Conservation (phyloP, 2,113 vertebrate species). For the Fregetta grallaria region DNA sequence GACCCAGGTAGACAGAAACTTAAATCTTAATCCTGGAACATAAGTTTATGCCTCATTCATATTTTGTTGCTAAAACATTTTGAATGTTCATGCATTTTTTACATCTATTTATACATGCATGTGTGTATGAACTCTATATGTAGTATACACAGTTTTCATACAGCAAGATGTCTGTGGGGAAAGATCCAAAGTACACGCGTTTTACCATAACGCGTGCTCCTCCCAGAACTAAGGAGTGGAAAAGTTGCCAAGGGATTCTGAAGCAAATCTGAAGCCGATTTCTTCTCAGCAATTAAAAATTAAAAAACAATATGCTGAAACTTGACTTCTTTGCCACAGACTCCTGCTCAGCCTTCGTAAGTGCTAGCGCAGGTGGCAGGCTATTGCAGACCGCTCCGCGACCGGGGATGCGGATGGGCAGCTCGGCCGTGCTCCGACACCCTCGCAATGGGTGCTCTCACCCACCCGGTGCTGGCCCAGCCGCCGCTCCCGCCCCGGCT, state of each 20-base stretch:
- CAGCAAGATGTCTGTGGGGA: background rate
- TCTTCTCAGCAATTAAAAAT: background rate
- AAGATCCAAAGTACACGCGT: background rate
- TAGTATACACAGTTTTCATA: fast-evolving
- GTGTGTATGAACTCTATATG: fast-evolving
- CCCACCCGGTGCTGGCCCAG: too few species aligned
- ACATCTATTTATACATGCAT: fast-evolving
- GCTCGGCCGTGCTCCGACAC: background rate
- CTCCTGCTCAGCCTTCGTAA: background rate
- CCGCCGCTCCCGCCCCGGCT: too few species aligned
- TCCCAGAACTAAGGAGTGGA: background rate
- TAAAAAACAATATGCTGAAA: background rate
- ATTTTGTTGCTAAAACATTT: background rate
- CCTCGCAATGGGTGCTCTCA: too few species aligned
- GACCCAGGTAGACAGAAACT: slow-evolving; percentile 54
- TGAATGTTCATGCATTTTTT: background rate
- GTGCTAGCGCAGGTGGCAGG: fast-evolving
- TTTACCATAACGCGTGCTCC: fast-evolving
- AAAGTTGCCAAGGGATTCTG: background rate
- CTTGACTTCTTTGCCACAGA: background rate
- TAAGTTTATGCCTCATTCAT: slow-evolving; percentile 21
- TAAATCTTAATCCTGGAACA: slow-evolving; percentile 56
- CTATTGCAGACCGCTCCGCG: background rate
- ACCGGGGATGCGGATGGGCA: background rate
- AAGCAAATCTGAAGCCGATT: background rate